Base-by-base conservation (phyloP, 64 coral and sea anemone genomes). In the Stichodactyla helianthus region DNA sequence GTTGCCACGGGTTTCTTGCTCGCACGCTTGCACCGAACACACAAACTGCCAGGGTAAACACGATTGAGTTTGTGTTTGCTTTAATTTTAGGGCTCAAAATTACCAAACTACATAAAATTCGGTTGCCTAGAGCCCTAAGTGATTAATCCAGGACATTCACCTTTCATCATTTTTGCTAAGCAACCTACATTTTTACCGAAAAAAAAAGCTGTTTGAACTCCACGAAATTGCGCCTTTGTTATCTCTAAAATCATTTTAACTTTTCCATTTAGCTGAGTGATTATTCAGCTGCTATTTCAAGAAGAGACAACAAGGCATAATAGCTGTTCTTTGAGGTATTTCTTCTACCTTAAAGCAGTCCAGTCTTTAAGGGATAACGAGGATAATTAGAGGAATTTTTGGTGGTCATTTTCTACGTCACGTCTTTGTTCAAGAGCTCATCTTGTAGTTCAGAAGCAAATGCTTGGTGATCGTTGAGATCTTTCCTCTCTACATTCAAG, bases 311-410 rank as follows among this genome's bases (percentile, higher is more conserved):
- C 68, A 12, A 74, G 25, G 2, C 12, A 25, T 31, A n/a, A 10
- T 31, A 13, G 25, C 68, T 31, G 25, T 74, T 74, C 20, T n/a
- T 26, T 74, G 22, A 31, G 25, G 4, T 35, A 74, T 74, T 74
- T 31, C 68, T 74, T 74, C 19, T 70, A 0, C 2, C 19, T 7
- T 70, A 70, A 70, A 70, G 0, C 3, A 8, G 20, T 7, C 10
- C 26, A 74, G 17, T 74, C 68, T 31, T 74, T 74, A 28, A 31
- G 27, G 68, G 68, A 27, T 74, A 74, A 74, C 68, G 68, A 74
- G 68, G 23, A 74, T 31, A 74, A 74, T 74, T 74, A 74, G 25
- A 74, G 25, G 68, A 74, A 74, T 74, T 74, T 74, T 74, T 74
- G 22, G 22, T 31, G 68, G 22, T 74, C 68, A 31, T 74, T 74